Conservation (phyloP, 2,797 vertebrate genomes). For the Gadopsis bispinosus region DNA sequence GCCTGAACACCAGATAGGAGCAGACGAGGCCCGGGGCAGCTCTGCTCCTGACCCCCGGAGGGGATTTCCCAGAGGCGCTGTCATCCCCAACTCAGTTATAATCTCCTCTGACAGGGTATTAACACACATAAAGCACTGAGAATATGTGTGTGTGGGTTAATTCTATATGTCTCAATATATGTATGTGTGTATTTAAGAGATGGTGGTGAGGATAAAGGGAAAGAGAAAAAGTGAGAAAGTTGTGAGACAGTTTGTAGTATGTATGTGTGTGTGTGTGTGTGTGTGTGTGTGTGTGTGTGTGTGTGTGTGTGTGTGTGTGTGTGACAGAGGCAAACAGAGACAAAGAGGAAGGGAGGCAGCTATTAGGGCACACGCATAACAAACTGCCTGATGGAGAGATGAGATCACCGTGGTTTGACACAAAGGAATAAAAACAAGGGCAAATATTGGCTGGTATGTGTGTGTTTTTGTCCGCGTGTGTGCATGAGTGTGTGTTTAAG, state of each 20-base stretch:
- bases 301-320: constrained; percentile 18
- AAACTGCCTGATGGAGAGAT: constrained; percentile 76
- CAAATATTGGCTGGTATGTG: constrained; percentile 40
- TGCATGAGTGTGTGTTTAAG: constrained; percentile 33
- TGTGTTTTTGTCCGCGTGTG: constrained; percentile 6
- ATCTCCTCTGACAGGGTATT: constrained; percentile 71
- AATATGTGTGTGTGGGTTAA: constrained; percentile 24
- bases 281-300: constrained; percentile 31
- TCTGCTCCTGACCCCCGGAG: constrained; percentile 60
- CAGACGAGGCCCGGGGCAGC: constrained; percentile 54
- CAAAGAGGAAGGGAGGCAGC: constrained; percentile 73
- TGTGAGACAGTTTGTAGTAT: neutral
- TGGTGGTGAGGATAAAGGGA: constrained; percentile 29
- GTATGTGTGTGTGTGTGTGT: constrained; percentile 29
- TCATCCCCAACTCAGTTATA: constrained; percentile 68
- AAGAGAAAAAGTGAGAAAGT: neutral
- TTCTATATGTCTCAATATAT: constrained; percentile 31
- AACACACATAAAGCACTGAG: constrained; percentile 65
- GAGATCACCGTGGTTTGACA: constrained; percentile 79
- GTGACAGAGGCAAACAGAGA: constrained; percentile 54
- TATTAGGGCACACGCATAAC: constrained; percentile 67
- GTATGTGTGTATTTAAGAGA: constrained; percentile 47
- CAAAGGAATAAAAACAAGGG: constrained; percentile 81
- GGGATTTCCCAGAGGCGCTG: constrained; percentile 71
- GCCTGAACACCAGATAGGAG: constrained; percentile 41